Conservation (phyloP, 2,888 invertebrate genomes). For the Oasisia sp. region DNA sequence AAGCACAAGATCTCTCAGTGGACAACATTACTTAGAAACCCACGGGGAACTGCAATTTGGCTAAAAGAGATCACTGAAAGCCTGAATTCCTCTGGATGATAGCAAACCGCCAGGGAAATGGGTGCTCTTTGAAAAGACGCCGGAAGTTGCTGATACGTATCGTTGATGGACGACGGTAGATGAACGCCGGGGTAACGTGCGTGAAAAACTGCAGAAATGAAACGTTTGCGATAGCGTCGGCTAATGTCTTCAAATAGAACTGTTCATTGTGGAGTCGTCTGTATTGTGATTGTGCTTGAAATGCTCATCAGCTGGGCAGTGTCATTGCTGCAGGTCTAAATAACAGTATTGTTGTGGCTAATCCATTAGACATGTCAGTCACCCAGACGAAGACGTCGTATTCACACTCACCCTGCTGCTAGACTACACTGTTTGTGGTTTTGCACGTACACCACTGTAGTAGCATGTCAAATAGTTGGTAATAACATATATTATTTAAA, state of each 20-base stretch:
- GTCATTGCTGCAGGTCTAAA: background rate
- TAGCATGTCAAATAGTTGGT: too few species aligned
- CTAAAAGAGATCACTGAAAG: background rate
- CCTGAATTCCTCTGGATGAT: background rate
- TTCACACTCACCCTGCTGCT: background rate
- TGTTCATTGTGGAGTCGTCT: background rate
- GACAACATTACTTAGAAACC: background rate
- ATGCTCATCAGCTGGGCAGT: background rate
- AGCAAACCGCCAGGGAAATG: background rate
- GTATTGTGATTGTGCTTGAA: background rate
- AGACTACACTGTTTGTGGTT: background rate
- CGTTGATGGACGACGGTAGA: background rate
- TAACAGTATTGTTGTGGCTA: background rate
- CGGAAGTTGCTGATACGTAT: background rate
- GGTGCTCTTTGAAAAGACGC: background rate
- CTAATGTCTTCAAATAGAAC: background rate
- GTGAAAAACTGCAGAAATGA: background rate
- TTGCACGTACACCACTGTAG: background rate
- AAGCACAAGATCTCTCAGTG: background rate
- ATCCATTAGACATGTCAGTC: background rate
- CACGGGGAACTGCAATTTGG: background rate
- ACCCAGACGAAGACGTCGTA: background rate
- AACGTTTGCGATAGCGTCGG: background rate
- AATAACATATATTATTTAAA: too few species aligned
- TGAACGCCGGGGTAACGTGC: background rate